Base-by-base conservation (phyloP, 2,797 vertebrate genomes). In the Ctenosaura bakeri region DNA sequence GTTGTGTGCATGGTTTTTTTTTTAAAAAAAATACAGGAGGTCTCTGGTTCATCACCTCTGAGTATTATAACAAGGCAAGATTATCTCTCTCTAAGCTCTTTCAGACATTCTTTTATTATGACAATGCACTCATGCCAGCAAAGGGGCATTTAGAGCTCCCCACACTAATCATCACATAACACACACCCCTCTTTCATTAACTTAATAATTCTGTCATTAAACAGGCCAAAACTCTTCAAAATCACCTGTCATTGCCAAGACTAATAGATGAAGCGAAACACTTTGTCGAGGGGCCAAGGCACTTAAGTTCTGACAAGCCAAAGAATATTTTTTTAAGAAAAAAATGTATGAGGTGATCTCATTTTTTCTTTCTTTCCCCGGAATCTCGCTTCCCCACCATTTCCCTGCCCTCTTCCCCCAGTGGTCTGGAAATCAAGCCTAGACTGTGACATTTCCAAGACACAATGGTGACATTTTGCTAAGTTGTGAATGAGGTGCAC, bases 131-230 rank as follows among this genome's bases (percentile, higher is more conserved):
- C 85, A 81, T 87, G 83, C 56, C 78, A 81, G 85, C 12, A 81
- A 86, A 80, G 71, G 26, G 90, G 42, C 89, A 89, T 90, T 89
- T 88, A 90, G 82, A 92, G 88, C 83, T 83, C 66, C 87, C 54
- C 88, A 91, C 13, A 4, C 80, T 93, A 80, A 82, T 89, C 85
- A n/a, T 80, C 77, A 82, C 20, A 29, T 22, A 22, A 42, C 18
- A 92, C 88, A 89, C 64, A 79, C 92, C 74, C 83, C 76, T 89
- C 90, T 94, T 95, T 92, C 89, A 89, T 59, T 90, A 92, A 94
- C 74, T 91, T 93, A 95, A 90, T 95, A 91, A 94, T 94, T 93
- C 94, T 95, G 94, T 96, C 94, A 95, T 91, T 92, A 95, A 92
- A 92, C 90, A 94, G 86, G 82, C 91, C 92, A 90, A 91, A 93